phyloP scores from a whole-genome alignment of 2,113 vertebrate species.

The Pseudopodoces humilis region DNA sequence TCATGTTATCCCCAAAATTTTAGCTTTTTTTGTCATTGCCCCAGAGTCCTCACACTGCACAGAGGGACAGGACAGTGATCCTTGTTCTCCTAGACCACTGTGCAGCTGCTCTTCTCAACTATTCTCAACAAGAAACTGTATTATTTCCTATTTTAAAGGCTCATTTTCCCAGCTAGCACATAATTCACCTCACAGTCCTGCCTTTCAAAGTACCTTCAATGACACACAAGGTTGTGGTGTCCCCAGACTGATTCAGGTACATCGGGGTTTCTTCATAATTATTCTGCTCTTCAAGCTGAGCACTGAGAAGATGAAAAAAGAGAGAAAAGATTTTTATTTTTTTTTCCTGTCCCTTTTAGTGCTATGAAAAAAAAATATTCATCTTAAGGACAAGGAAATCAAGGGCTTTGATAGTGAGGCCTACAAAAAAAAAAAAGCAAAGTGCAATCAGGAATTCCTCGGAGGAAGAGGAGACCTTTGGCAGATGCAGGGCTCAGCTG shows the following conservation, averaged over 20 bases:
- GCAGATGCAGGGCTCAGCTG: background rate
- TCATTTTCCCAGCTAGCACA: background rate
- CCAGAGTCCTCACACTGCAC: background rate
- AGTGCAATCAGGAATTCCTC: background rate
- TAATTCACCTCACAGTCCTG: conserved; percentile 34
- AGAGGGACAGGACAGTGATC: background rate
- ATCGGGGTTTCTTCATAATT: conserved; percentile 58
- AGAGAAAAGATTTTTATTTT: background rate
- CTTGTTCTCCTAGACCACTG: background rate
- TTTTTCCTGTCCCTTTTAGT: background rate
- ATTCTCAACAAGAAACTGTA: background rate
- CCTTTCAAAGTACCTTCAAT: conserved; percentile 52
- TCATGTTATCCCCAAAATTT: background rate
- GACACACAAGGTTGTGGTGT: conserved; percentile 42
- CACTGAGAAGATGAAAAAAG: conserved; percentile 53
- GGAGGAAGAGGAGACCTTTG: background rate
- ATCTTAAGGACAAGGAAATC: conserved; percentile 4
- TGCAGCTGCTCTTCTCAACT: background rate
- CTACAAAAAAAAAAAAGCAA: background rate
- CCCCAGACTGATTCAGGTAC: conserved; percentile 60
- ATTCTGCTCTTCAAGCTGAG: conserved; percentile 61
- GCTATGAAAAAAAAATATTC: background rate
- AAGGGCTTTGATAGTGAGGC: background rate
- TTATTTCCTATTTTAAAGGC: background rate
- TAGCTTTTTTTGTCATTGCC: background rate